A percentile compares a stretch with the other conserved stretches of the same genome.
Evolutionary conservation across 2,888 invertebrate species (phyloP).

Genomic region (Noctuana brunneofusca): DNA sequence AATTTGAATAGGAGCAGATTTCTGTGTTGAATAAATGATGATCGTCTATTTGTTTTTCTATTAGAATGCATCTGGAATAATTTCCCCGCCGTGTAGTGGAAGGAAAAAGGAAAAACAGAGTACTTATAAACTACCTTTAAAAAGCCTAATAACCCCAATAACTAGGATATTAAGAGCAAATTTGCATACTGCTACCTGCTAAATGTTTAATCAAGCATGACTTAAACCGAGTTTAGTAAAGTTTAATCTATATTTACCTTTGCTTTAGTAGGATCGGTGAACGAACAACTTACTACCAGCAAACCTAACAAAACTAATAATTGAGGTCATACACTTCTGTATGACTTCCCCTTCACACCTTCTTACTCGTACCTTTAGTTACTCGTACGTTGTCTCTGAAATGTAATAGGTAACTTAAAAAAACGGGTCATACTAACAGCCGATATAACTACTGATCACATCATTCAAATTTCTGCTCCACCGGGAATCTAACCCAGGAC

Average conservation of each 20-base stretch:
- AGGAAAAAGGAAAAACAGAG: too few relatives aligned
- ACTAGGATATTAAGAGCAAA: background rate
- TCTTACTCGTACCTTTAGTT: too few relatives aligned
- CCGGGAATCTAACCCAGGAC: too few relatives aligned
- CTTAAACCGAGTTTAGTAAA: background rate
- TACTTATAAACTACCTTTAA: too few relatives aligned
- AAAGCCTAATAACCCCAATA: background rate
- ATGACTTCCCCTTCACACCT: too few relatives aligned
- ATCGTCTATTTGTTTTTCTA: background rate
- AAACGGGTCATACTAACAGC: too few relatives aligned
- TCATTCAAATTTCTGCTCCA: too few relatives aligned
- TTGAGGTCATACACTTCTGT: background rate
- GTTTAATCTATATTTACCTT: slow-evolving; percentile 2
- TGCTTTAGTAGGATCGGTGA: background rate
- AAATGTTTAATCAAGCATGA: background rate
- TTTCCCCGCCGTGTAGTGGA: background rate
- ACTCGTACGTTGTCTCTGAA: too few relatives aligned
- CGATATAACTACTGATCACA: too few relatives aligned
- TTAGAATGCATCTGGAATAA: background rate
- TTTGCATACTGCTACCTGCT: background rate
- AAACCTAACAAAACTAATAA: background rate
- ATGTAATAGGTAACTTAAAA: too few relatives aligned
- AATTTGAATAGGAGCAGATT: background rate
- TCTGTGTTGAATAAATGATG: slow-evolving; percentile 1
- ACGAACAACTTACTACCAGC: background rate